Percentiles rank a stretch among this genome's conserved stretches.
These are phyloP conservation scores for Hylyphantes graminicola DNA, from an alignment of 1,140 invertebrate species.

Conservation along the genomic window DNA sequence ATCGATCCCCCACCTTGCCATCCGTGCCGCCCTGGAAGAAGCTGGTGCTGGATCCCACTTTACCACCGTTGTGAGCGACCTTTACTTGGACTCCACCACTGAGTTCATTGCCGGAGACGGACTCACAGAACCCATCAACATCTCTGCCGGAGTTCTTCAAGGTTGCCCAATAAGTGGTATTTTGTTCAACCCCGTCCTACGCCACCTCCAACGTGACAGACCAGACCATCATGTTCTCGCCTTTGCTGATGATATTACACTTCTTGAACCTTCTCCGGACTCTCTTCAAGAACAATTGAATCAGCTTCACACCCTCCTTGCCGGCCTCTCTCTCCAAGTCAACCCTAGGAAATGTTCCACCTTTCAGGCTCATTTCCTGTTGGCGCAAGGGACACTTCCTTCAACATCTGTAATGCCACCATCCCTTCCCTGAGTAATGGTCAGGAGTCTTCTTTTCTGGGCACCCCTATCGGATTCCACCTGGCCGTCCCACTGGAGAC, in stretches of 20 bases:
- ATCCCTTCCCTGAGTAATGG: not conserved
- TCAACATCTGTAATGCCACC: not conserved
- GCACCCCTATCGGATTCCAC: not conserved
- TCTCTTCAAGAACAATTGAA: no score
- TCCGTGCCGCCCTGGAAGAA: not conserved
- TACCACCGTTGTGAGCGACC: conserved; percentile 65
- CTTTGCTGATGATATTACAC: not conserved
- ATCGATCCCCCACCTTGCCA: not conserved
- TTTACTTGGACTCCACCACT: conserved; percentile 6
- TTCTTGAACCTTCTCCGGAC: not conserved
- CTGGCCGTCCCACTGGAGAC: not conserved
- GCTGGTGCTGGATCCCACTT: conserved; percentile 64
- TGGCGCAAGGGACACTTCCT: not conserved
- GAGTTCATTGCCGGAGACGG: not conserved
- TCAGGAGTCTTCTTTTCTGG: not conserved
- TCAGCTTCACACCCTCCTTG: not conserved
- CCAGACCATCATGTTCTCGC: not conserved
- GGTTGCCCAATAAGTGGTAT: conserved; percentile 67
- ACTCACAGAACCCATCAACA: not conserved
- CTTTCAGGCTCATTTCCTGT: not conserved
- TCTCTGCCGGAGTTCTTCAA: conserved; percentile 63
- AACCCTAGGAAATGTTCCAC: conserved; percentile 24
- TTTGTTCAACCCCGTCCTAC: conserved; percentile 64
- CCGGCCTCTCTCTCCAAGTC: not conserved
- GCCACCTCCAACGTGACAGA: not conserved